phyloP scores from a whole-genome alignment of 2,888 invertebrate species.

The Punctoribates punctum region DNA sequence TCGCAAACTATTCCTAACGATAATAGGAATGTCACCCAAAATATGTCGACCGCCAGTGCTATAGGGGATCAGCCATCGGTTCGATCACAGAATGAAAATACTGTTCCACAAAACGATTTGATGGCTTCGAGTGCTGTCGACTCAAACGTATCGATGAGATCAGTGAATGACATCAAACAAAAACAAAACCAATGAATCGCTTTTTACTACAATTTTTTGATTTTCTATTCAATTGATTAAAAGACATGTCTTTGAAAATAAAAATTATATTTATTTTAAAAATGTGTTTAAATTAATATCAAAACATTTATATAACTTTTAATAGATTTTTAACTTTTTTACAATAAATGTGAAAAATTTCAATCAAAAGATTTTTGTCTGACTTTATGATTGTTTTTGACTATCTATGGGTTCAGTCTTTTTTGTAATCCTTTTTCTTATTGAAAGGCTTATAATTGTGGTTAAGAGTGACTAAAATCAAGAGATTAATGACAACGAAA shows the following conservation, averaged over 20 bases:
- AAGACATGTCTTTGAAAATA: too few relatives aligned
- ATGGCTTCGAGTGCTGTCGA: background rate
- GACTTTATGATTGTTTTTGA: too few relatives aligned
- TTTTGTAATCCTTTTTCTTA: conserved; percentile 3
- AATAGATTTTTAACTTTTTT: too few relatives aligned
- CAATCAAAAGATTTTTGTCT: too few relatives aligned
- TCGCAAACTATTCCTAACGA: background rate
- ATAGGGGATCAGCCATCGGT: background rate
- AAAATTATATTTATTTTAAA: too few relatives aligned
- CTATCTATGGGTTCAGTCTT: background rate
- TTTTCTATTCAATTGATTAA: too few relatives aligned
- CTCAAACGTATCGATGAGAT: background rate
- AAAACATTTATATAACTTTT: too few relatives aligned
- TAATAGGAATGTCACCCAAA: background rate
- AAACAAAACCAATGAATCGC: background rate
- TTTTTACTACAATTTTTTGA: too few relatives aligned
- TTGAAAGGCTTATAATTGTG: background rate
- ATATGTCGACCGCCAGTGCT: background rate
- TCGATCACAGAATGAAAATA: background rate
- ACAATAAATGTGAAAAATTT: too few relatives aligned
- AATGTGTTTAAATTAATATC: too few relatives aligned
- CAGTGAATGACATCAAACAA: background rate
- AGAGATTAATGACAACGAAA: conserved; percentile 78
- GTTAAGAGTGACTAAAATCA: conserved; percentile 53
- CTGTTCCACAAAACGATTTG: background rate